Evolutionary conservation across 2,888 invertebrate genomes (phyloP).

Genomic region (Seladonia tumulorum): DNA sequence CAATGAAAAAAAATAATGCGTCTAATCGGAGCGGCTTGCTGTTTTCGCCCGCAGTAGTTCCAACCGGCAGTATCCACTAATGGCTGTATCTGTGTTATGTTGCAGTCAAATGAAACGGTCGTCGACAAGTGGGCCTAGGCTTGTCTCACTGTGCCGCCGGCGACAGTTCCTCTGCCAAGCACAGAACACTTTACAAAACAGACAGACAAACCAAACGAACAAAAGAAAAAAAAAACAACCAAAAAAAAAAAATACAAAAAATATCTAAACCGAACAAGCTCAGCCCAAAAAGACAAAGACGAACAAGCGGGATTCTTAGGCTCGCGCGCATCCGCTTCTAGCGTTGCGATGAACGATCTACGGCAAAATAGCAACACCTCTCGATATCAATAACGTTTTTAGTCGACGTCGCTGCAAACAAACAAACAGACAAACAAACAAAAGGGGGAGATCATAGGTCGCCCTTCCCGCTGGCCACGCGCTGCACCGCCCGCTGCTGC

Average conservation of each 20-base stretch:
- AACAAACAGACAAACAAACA: too few relatives aligned
- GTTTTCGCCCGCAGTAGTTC: conserved; percentile 18
- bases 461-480: conserved; percentile 30
- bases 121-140: conserved; percentile 73
- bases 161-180: conserved; percentile 49
- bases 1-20: not conserved
- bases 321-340: conserved; percentile 11
- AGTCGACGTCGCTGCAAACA: conserved; percentile 38
- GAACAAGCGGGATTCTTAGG: conserved; percentile 34
- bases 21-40: conserved; percentile 39
- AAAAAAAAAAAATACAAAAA: not conserved
- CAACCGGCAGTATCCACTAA: conserved; percentile 46
- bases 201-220: not conserved
- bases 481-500: conserved; percentile 47
- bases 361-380: conserved; percentile 38
- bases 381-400: conserved; percentile 25
- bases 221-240: not conserved
- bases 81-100: conserved; percentile 74
- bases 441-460: conserved; percentile 9
- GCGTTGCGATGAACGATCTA: conserved; percentile 30
- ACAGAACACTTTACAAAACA: conserved; percentile 5
- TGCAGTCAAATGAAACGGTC: conserved; percentile 76
- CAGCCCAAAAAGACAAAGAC: conserved; percentile 30
- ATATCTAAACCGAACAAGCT: conserved; percentile 17
- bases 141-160: conserved; percentile 46